Percentiles rank a stretch among this genome's conserved stretches.
phyloP scores from a whole-genome alignment of 2,113 vertebrate genomes.

The Silurus asotus region DNA sequence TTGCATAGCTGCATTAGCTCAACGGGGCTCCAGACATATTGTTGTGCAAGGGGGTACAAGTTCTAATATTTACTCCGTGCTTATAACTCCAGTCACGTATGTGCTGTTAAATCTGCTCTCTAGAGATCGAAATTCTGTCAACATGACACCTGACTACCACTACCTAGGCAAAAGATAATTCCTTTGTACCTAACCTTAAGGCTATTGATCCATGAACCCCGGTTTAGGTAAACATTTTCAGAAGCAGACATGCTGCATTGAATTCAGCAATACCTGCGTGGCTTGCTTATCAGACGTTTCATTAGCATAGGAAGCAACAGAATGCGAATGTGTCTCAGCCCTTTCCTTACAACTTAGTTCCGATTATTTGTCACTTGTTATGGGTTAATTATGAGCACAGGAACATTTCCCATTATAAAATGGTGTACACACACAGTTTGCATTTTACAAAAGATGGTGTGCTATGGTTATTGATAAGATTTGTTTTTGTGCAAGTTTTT shows the following conservation, averaged over 20 bases:
- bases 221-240: conserved; percentile 30
- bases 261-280: conserved; percentile 11
- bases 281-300: neutral
- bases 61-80: conserved; percentile 27
- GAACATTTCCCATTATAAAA: neutral
- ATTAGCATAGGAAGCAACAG: conserved; percentile 18
- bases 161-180: conserved; percentile 30
- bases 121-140: conserved; percentile 23
- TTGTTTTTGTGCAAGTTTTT: neutral
- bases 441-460: neutral
- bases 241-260: neutral
- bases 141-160: conserved; percentile 28
- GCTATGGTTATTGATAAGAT: neutral
- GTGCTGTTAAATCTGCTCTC: conserved; percentile 11
- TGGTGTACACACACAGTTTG: too few relatives aligned
- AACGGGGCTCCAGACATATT: conserved; percentile 15
- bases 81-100: conserved; percentile 19
- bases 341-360: conserved; percentile 14
- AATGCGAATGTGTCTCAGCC: neutral
- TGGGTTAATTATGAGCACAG: neutral
- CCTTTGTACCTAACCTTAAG: conserved; percentile 29
- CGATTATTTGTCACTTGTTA: neutral
- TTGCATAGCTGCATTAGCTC: neutral
- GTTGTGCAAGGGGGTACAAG: neutral
- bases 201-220: neutral